Conservation (phyloP, 2,888 invertebrate genomes). For the Leptopilina drosophilae region DNA sequence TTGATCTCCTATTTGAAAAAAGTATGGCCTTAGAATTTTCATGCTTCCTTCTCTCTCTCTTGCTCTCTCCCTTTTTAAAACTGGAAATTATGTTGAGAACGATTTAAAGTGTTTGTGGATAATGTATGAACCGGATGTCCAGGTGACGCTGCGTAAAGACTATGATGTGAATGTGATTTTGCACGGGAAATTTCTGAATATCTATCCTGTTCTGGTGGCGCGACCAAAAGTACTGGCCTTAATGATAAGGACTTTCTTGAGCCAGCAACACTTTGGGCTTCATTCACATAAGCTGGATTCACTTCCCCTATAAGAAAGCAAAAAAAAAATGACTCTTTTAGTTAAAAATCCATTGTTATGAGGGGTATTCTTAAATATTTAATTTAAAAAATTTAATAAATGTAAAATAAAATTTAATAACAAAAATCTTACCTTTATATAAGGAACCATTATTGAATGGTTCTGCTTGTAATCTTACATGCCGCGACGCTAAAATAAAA, state of each 20-base stretch:
- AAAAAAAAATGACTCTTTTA: background rate
- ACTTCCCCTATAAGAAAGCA: conserved; percentile 85
- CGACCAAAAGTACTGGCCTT: conserved; percentile 91
- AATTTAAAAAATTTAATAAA: too few relatives aligned
- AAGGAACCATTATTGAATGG: conserved; percentile 83
- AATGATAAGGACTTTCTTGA: conserved; percentile 92
- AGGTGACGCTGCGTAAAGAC: conserved; percentile 72
- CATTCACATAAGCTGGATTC: conserved; percentile 91
- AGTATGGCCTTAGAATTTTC: conserved; percentile 10
- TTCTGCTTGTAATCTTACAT: conserved; percentile 90
- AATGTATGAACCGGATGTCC: conserved; percentile 73
- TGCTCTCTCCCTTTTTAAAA: conserved; percentile 54
- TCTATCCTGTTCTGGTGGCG: conserved; percentile 79
- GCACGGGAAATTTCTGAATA: conserved; percentile 75
- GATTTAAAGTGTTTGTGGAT: conserved; percentile 74
- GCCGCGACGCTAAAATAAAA: conserved; percentile 94
- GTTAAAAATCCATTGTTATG: too few relatives aligned
- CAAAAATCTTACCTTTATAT: conserved; percentile 80
- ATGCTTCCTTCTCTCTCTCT: background rate
- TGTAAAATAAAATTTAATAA: too few relatives aligned
- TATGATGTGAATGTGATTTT: conserved; percentile 75
- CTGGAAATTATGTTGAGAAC: conserved; percentile 74
- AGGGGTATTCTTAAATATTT: too few relatives aligned
- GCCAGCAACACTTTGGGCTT: conserved; percentile 89
- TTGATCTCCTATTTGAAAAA: background rate